Base-by-base conservation (phyloP, 2,113 vertebrate genomes). In the Naja naja region DNA sequence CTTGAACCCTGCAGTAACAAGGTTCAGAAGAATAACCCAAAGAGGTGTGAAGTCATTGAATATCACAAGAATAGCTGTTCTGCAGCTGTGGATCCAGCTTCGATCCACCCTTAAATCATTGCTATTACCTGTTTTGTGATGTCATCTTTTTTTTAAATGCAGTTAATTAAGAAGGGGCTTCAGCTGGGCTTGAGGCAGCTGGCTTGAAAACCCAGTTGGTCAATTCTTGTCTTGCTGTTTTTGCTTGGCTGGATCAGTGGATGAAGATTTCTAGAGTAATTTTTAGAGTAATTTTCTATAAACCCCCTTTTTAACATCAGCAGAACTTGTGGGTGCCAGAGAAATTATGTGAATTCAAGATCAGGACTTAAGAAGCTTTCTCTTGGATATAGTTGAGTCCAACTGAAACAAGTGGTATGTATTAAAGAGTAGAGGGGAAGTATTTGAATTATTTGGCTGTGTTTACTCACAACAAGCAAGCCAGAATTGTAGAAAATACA, bases 1-100 rank as follows among this genome's bases (percentile, higher is more conserved):
- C 95, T 81, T 96, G 93, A 91, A 90, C 60, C 87, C 87, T 93
- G 95, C 90, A 94, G 91, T 95, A n/a, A 60, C 81, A 87, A 94
- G 9, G 86, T 96, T 92, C 86, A 89, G 96, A 92, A 88, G 92
- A 56, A 87, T 92, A 95, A 74, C 0, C 0, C 5, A 34, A 87
- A 47, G 92, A 89, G 92, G 49, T 49, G 30, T 39, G 86, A 92
- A 92, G 74, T 95, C 64, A 85, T 86, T 95, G 30, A 86, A 93
- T 89, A 92, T 20, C 52, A 93, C 86, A 25, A 94, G 89, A 85
- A 27, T 0, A 25, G 88, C 93, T 93, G 86, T 92, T 92, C 93
- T 0, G 88, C 93, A 10, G 43, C 89, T 94, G 55, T 0, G 3
- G n/a, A 87, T 92, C 85, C 87, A 7, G 87, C 95, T 92, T 20